Conservation (phyloP, 2,797 vertebrate species). For the Bucorvus abyssinicus region DNA sequence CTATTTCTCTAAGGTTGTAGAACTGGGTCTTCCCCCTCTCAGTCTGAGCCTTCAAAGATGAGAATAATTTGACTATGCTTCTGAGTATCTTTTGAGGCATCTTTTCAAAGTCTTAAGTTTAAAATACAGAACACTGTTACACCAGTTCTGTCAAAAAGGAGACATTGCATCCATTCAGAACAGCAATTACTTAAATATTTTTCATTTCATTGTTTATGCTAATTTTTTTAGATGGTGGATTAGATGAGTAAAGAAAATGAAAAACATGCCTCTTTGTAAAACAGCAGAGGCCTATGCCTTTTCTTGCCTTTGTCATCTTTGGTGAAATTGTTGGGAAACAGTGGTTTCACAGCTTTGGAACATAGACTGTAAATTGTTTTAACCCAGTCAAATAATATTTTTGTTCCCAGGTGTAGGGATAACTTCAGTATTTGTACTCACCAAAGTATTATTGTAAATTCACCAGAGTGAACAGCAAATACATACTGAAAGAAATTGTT, state of each 20-base stretch:
- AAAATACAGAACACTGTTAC: not conserved
- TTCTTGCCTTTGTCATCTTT: not conserved
- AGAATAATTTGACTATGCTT: not conserved
- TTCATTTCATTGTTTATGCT: not conserved
- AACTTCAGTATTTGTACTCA: not conserved
- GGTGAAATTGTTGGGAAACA: not conserved
- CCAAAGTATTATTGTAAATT: not conserved
- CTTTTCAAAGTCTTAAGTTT: not conserved
- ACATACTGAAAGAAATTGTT: not conserved
- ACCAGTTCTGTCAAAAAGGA: not conserved
- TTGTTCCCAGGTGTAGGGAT: not conserved
- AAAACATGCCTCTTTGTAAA: slow-evolving; percentile 19
- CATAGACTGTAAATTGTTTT: not conserved
- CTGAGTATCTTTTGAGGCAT: not conserved
- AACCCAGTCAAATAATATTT: not conserved
- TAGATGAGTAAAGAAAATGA: slow-evolving; percentile 41
- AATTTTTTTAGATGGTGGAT: not conserved
- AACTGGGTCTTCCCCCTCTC: not conserved
- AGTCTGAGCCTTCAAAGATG: not conserved
- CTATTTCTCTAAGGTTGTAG: not conserved
- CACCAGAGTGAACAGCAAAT: not conserved
- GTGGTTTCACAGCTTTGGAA: not conserved
- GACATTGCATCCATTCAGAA: not conserved
- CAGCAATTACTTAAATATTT: not conserved
- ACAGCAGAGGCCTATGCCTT: not conserved